phyloP scores from a whole-genome alignment of 2,797 vertebrate genomes.

The Coendou prehensilis region DNA sequence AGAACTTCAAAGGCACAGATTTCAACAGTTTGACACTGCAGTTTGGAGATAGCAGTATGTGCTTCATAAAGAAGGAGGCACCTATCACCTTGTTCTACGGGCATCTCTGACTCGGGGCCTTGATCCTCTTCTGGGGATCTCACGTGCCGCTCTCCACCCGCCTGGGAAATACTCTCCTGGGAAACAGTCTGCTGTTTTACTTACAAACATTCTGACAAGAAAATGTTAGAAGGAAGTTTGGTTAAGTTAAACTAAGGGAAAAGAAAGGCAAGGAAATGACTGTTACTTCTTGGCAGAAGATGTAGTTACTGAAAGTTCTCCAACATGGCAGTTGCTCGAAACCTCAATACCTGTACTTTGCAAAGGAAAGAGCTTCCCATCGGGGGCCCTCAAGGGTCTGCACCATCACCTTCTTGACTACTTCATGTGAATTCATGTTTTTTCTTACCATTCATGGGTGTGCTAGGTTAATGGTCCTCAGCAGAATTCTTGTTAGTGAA shows the following conservation, averaged over 20 bases:
- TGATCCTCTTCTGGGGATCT: not conserved
- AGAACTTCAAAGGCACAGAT: conserved; percentile 57
- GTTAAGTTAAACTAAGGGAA: not conserved
- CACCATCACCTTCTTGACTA: not conserved
- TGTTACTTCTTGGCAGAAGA: not conserved
- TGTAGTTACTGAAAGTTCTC: not conserved
- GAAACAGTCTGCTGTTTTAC: not conserved
- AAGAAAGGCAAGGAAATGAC: not conserved
- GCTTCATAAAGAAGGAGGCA: conserved; percentile 12
- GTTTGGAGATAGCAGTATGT: conserved; percentile 22
- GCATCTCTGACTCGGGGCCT: not conserved
- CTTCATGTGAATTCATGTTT: not conserved
- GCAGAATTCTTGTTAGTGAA: not conserved
- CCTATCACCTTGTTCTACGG: not conserved
- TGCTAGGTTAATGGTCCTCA: not conserved
- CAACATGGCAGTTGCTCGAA: not conserved
- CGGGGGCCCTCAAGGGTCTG: not conserved
- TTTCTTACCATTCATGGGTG: not conserved
- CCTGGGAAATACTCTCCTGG: not conserved
- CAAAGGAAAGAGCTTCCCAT: not conserved
- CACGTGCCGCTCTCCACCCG: not conserved
- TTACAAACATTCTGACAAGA: not conserved
- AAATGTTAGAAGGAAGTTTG: not conserved
- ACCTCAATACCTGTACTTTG: not conserved
- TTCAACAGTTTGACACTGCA: conserved; percentile 24